Conservation (phyloP, 53 echinoderm and acorn worm species). For the Echinarachnius parma region DNA sequence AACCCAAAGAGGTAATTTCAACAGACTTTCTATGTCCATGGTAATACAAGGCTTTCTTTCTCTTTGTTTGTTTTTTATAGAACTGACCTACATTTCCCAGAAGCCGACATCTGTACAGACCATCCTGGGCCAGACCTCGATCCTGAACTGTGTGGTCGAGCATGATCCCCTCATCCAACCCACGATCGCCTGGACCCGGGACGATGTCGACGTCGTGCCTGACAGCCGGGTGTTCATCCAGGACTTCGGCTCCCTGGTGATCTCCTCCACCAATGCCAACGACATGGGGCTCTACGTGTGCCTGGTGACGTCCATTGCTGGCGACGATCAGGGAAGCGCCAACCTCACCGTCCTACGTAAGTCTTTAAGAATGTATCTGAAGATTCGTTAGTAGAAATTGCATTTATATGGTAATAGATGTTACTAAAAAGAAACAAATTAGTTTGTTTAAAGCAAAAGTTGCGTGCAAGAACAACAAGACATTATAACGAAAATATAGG, state of each 20-base stretch:
- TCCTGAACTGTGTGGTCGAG: constrained; percentile 62
- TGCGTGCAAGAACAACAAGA: no score
- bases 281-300: constrained; percentile 80
- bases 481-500: no score
- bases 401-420: no score
- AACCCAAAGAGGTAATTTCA: no score
- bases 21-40: no score
- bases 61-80: constrained; percentile 28
- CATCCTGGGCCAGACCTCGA: constrained; percentile 44
- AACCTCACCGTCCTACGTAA: constrained; percentile 69
- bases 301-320: constrained; percentile 77
- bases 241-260: constrained; percentile 65
- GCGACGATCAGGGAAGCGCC: constrained; percentile 61
- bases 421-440: no score
- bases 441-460: no score
- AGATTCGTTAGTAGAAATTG: no score
- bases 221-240: constrained; percentile 43
- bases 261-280: constrained; percentile 33
- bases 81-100: constrained; percentile 61
- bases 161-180: constrained; percentile 61
- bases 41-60: no score
- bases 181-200: constrained; percentile 62
- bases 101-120: constrained; percentile 53
- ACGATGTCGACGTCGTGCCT: constrained; percentile 49
- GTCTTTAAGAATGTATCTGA: no score